Conservation (phyloP, 2,888 invertebrate genomes). For the Archips crataeganus region DNA sequence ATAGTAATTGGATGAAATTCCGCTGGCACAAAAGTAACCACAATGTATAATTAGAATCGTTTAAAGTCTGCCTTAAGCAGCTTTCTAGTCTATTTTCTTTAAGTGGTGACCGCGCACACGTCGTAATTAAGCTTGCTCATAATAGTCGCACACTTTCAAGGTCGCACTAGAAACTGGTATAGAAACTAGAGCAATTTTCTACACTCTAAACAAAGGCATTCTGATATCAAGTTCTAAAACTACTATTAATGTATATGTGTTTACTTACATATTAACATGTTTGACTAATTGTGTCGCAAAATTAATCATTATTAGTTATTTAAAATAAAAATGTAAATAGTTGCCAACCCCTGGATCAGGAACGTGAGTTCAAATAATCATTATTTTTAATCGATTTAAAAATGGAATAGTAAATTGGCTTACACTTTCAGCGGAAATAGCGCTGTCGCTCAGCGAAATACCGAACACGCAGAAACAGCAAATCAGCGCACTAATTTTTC, state of each 20-base stretch:
- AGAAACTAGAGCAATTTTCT: constrained; percentile 64
- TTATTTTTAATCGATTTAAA: neutral
- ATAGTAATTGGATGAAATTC: no score
- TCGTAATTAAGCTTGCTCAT: constrained; percentile 29
- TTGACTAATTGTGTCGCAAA: no score
- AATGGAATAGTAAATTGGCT: constrained; percentile 52
- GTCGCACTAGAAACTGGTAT: constrained; percentile 65
- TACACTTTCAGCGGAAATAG: constrained; percentile 77
- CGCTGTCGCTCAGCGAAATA: constrained; percentile 76
- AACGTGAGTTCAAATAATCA: neutral
- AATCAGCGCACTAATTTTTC: constrained; percentile 75
- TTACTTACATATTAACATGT: neutral
- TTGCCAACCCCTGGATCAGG: neutral
- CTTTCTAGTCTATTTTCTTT: constrained; percentile 28
- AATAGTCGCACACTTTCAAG: constrained; percentile 63
- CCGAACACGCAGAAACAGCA: constrained; percentile 78
- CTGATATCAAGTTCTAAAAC: constrained; percentile 2
- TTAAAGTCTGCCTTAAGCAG: neutral
- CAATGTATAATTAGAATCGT: neutral
- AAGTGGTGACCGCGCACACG: constrained; percentile 6
- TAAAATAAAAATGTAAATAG: neutral
- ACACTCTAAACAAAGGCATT: constrained; percentile 19
- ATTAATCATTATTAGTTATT: no score
- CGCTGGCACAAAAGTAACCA: no score
- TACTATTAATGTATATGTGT: neutral